Evolutionary conservation across 2,113 vertebrate species (phyloP).

Genomic region (Ceyx cyanopectus): DNA sequence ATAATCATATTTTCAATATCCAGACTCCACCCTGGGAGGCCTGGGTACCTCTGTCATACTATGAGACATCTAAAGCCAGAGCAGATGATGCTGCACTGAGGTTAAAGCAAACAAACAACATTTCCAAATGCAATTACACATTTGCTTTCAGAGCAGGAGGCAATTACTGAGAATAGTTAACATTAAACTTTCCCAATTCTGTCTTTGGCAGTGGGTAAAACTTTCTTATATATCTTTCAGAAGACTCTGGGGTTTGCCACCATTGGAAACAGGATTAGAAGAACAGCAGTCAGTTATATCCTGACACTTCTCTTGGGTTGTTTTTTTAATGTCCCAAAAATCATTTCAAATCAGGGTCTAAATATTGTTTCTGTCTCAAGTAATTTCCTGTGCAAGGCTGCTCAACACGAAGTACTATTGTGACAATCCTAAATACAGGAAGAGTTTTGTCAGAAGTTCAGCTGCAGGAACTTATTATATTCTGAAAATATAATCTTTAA

Average conservation of each 20-base stretch:
- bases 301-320: not conserved
- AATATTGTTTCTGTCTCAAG: not conserved
- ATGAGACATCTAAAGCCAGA: not conserved
- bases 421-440: not conserved
- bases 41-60: not conserved
- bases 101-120: not conserved
- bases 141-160: not conserved
- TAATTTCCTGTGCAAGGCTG: not conserved
- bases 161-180: not conserved
- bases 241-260: not conserved
- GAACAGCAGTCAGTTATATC: not conserved
- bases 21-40: not conserved
- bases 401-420: not conserved
- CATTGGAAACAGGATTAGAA: not conserved
- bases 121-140: not conserved
- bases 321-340: not conserved
- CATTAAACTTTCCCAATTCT: not conserved
- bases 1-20: conserved; percentile 1
- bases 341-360: not conserved
- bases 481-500: not conserved
- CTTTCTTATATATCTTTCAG: not conserved
- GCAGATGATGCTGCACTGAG: not conserved
- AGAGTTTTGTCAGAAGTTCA: not conserved
- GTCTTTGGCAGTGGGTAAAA: not conserved
- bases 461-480: not conserved